Base-by-base conservation (phyloP, 2,797 vertebrate species). In the Catharus ustulatus region DNA sequence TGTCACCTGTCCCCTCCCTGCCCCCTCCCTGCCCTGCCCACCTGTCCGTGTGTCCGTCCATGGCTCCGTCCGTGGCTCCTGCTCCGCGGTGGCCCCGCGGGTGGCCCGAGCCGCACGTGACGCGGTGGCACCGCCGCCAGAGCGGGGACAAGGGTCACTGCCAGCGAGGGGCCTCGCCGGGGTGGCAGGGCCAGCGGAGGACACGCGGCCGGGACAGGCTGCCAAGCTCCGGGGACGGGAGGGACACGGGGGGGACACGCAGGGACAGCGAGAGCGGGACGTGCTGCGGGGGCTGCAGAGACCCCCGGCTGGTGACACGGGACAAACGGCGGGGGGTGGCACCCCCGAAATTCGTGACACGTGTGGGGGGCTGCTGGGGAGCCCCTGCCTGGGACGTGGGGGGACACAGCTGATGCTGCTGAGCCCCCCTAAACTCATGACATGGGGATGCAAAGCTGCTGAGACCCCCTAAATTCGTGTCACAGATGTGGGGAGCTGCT, bases 131-230 rank as follows among this genome's bases (percentile, higher is more conserved):
- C 69, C 4, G 66, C 64, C n/a, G 86, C 52, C 79, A 20, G 51
- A 30, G 88, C 3, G 58, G 85, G 95, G 86, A 88, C 93, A 80
- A 85, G 92, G 88, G 90, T 93, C 75, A 10, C 78, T 45, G 85
- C 38, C 66, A 43, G 82, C 48, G 4, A 30, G 93, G 94, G 93
- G 84, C 81, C 45, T 40, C 73, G 52, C 36, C 12, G 40, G 72
- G 80, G 63, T 7, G 71, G 67, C 75, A 3, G 80, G 87, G 64
- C 38, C 83, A 24, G 52, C 2, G 29, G 14, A 74, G 89, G 92
- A 88, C 94, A 30, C 57, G 26, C 51, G 51, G 29, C 51, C 27
- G 11, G 51, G 16, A 52, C 52, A 17, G 11, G 52, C 52, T 20
- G 67, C n/a, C 67, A 38, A 45, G 49, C n/a, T 0, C 59, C 49